Conservation (phyloP, 2,888 invertebrate species). For the Netelia melanura region DNA sequence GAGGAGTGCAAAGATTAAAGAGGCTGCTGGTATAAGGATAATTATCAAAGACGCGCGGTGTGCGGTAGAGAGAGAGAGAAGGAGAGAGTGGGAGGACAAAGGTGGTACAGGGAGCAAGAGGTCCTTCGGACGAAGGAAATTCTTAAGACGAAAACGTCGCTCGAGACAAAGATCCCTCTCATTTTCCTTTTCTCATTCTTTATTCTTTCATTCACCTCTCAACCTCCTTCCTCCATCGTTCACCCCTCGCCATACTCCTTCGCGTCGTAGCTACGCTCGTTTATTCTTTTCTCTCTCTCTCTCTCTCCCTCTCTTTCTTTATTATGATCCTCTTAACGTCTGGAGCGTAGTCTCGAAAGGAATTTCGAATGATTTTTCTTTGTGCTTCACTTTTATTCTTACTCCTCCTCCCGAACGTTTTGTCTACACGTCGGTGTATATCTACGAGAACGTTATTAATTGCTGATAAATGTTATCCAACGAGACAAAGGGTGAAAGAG, state of each 20-base stretch:
- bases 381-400: constrained; percentile 56
- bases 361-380: constrained; percentile 67
- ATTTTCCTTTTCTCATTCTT: constrained; percentile 73
- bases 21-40: constrained; percentile 77
- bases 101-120: constrained; percentile 57
- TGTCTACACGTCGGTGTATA: constrained; percentile 59
- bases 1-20: constrained; percentile 79
- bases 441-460: constrained; percentile 76
- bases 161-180: constrained; percentile 79
- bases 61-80: constrained; percentile 21
- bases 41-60: constrained; percentile 77
- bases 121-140: constrained; percentile 74
- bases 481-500: constrained; percentile 56
- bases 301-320: constrained; percentile 18
- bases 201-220: constrained; percentile 63
- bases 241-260: constrained; percentile 14
- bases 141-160: constrained; percentile 77
- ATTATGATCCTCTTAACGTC: constrained; percentile 69
- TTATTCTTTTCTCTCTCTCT: constrained; percentile 45
- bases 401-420: constrained; percentile 57
- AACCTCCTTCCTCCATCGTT: constrained; percentile 11
- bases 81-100: constrained; percentile 19
- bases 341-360: constrained; percentile 63
- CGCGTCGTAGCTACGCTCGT: constrained; percentile 40
- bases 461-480: constrained; percentile 77